Conservation (phyloP, 2,888 invertebrate species). For the Tipula vernalis region DNA sequence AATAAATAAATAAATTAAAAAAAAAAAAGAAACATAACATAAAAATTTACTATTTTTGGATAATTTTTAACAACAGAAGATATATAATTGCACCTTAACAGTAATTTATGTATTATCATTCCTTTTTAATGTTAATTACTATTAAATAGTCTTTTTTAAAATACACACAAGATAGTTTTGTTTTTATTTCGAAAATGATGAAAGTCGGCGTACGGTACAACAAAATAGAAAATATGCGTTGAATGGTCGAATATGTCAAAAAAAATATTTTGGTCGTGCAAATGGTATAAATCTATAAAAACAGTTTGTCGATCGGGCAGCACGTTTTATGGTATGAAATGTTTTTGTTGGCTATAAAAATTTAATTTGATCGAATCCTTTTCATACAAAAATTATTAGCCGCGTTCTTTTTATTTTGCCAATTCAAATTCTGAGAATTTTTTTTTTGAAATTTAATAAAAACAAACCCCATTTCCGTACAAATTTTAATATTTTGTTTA, state of each 20-base stretch:
- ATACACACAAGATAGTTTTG: background rate
- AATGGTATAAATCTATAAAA: background rate
- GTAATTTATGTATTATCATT: slow-evolving; percentile 5
- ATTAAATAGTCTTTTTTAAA: background rate
- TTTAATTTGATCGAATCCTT: too few relatives aligned
- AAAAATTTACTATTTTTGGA: slow-evolving; percentile 4
- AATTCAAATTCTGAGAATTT: too few relatives aligned
- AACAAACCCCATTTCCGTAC: background rate
- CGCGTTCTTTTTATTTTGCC: too few relatives aligned
- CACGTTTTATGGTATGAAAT: background rate
- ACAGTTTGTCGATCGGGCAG: background rate
- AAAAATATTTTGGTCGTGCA: background rate
- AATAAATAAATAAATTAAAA: background rate
- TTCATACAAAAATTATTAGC: too few relatives aligned
- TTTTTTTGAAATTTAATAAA: too few relatives aligned
- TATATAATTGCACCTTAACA: slow-evolving; percentile 6
- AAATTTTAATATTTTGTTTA: background rate
- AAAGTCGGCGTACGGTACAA: background rate
- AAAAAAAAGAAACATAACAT: background rate
- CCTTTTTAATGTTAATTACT: background rate
- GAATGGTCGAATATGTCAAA: background rate
- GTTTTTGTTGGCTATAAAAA: too few relatives aligned
- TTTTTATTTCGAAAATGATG: background rate
- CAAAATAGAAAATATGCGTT: background rate
- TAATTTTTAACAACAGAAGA: background rate